Conservation (phyloP, 2,888 invertebrate genomes). For the Scotopteryx bipunctaria region DNA sequence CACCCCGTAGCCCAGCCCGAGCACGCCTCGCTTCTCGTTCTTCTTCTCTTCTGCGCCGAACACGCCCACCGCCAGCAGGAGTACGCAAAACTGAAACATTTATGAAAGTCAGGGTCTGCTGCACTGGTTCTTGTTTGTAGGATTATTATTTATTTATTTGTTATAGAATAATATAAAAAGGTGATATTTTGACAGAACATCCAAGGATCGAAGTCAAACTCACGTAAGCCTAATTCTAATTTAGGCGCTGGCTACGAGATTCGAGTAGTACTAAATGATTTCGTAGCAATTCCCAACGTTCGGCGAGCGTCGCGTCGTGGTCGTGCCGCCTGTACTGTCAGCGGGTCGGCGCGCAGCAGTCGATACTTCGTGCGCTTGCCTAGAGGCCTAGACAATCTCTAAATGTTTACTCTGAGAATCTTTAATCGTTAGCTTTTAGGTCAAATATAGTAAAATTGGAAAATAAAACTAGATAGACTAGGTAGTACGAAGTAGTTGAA, state of each 20-base stretch:
- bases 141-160: too few species aligned
- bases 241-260: not conserved
- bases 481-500: too few species aligned
- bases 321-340: not conserved
- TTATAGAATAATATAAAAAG: too few species aligned
- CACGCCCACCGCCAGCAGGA: slow-evolving; percentile 61
- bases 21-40: slow-evolving; percentile 73
- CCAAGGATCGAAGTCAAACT: too few species aligned
- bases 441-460: not conserved
- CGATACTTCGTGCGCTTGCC: slow-evolving; percentile 1
- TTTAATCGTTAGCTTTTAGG: not conserved
- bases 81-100: slow-evolving; percentile 56
- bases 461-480: too few species aligned
- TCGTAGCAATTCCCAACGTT: not conserved
- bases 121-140: too few species aligned
- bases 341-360: too few species aligned
- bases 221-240: too few species aligned
- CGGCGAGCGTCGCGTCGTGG: not conserved
- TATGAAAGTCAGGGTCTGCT: too few species aligned
- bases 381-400: not conserved
- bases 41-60: slow-evolving; percentile 73
- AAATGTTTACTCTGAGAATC: not conserved
- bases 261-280: not conserved
- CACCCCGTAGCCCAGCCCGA: slow-evolving; percentile 71
- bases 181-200: too few species aligned